Evolutionary conservation across 2,888 invertebrate species (phyloP).

Genomic region (Epistrophe eligans): DNA sequence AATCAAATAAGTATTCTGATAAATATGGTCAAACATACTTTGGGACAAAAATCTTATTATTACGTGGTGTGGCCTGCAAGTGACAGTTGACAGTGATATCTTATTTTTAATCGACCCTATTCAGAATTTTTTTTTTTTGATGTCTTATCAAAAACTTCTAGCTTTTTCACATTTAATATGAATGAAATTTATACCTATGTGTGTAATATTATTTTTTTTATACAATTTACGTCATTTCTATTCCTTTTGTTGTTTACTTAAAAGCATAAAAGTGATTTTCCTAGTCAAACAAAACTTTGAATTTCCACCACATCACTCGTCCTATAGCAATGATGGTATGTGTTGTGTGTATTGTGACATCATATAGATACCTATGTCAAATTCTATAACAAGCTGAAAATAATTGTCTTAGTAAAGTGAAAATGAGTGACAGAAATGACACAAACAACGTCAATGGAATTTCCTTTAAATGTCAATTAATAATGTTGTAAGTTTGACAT

Average conservation of each 20-base stretch:
- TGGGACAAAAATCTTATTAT: not conserved
- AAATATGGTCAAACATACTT: not conserved
- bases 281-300: constrained; percentile 54
- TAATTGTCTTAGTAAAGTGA: constrained; percentile 40
- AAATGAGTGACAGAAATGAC: not conserved
- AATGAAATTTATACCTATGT: no score
- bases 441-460: constrained; percentile 27
- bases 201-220: not conserved
- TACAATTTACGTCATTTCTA: not conserved
- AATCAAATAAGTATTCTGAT: not conserved
- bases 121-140: not conserved
- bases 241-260: not conserved
- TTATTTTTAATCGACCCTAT: not conserved
- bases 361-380: constrained; percentile 52
- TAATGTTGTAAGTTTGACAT: constrained; percentile 55
- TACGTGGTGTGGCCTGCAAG: not conserved
- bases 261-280: constrained; percentile 56
- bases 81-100: constrained; percentile 8
- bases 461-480: constrained; percentile 59
- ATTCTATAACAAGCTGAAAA: constrained; percentile 35
- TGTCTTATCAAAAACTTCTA: not conserved
- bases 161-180: not conserved
- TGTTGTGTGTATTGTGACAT: not conserved
- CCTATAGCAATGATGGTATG: not conserved
- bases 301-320: constrained; percentile 14